These are phyloP conservation scores for Hippoglossus hippoglossus DNA, from an alignment of 2,797 vertebrate genomes.

Conservation along the genomic window DNA sequence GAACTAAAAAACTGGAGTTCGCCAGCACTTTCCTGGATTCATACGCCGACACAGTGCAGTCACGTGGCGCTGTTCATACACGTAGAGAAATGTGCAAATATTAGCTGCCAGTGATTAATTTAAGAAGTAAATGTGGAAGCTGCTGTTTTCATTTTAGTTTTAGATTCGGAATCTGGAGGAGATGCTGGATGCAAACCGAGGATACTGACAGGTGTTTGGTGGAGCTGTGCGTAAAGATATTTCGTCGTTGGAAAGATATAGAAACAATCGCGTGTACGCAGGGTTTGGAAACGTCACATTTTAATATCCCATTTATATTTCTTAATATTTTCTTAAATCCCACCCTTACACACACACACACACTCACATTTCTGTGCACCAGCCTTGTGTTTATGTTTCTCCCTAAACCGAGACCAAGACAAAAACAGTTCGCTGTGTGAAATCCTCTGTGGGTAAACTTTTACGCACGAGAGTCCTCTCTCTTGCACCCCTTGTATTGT, in stretches of 20 bases:
- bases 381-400: background rate
- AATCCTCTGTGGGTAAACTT: constrained; percentile 29
- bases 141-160: constrained; percentile 26
- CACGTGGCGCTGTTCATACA: background rate
- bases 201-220: constrained; percentile 41
- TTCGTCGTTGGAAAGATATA: background rate
- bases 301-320: background rate
- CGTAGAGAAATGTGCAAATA: constrained; percentile 21
- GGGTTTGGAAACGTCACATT: background rate
- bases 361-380: background rate
- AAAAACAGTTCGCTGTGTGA: background rate
- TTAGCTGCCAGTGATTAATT: constrained; percentile 6
- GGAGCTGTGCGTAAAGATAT: constrained; percentile 9
- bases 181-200: constrained; percentile 33
- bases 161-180: constrained; percentile 20
- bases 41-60: background rate
- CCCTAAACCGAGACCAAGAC: constrained; percentile 1
- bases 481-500: constrained; percentile 36
- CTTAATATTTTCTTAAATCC: background rate
- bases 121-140: constrained; percentile 18
- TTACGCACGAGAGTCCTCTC: constrained; percentile 8
- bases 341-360: background rate
- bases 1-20: constrained; percentile 9
- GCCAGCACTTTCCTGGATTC: background rate
- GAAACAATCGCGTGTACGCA: background rate